Evolutionary conservation across 2,888 invertebrate genomes (phyloP), one percentile per base, ranked within the genome.

Genomic region (Stenolophus ochropezus): DNA sequence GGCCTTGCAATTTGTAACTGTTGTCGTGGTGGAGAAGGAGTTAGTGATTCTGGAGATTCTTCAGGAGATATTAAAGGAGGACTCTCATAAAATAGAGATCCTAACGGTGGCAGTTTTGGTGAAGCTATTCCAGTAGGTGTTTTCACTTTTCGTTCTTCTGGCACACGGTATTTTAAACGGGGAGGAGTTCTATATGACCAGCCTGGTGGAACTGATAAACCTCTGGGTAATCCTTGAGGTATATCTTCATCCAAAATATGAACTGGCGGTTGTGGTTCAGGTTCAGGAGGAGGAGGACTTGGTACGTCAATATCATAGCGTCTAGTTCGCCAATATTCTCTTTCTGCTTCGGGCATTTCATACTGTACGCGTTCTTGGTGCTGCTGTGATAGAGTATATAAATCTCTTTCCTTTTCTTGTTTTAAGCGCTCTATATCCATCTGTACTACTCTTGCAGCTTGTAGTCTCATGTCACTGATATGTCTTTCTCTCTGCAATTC

Each of bases 31-130:
- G 25, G 16, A 14, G 20, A 20, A 1, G 56, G 21, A 6, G 56
- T 6, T 21, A 20, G 20, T 20, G 20, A 56, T 11, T 56, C 21
- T 5, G 56, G 61, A 25, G 23, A 53, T 23, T 51, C 23, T 11
- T 21, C 42, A 5, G 76, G 20, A 1, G 20, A 56, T n/a, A 27
- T 42, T 8, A 14, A 6, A 4, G 76, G 76, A 6, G 76, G 76
- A 58, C 76, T 77, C 21, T 77, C 76, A 77, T 42, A 20, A 33
- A 21, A 77, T 14, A 77, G 16, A 20, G 58, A 14, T 18, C 58
- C 76, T 20, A 8, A 6, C 1, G 33, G 76, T 16, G 27, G 33
- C 4, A 6, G 11, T 56, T 6, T 27, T 6, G 33, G 27, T 77
- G 42, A n/a, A 33, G 16, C 20, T 6, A 77, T 23, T 1, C 42